Conservation (phyloP, 2,888 invertebrate genomes). For the Metopia argyrocephala region DNA sequence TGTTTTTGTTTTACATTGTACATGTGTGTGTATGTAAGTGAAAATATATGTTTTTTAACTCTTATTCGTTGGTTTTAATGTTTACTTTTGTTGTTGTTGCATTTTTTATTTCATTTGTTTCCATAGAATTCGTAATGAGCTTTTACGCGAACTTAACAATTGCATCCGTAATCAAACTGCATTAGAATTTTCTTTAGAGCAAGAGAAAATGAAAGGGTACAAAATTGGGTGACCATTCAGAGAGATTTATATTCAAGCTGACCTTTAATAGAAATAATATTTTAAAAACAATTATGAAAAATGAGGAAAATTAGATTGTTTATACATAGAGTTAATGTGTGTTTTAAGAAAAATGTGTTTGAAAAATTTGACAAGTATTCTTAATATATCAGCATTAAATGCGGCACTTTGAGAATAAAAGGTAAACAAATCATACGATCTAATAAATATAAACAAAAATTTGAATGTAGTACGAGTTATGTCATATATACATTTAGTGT, state of each 20-base stretch:
- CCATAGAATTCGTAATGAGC: slow-evolving; percentile 55
- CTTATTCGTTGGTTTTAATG: slow-evolving; percentile 21
- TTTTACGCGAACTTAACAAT: slow-evolving; percentile 58
- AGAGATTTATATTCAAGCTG: not conserved
- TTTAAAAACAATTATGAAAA: too few species aligned
- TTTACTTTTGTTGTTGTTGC: slow-evolving; percentile 1
- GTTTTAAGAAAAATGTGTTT: too few species aligned
- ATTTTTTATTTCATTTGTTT: slow-evolving; percentile 10
- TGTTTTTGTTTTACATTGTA: slow-evolving; percentile 1
- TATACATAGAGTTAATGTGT: too few species aligned
- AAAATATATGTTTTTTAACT: too few species aligned
- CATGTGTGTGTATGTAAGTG: not conserved
- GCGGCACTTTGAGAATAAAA: too few species aligned
- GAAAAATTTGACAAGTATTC: too few species aligned
- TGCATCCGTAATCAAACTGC: slow-evolving; percentile 51
- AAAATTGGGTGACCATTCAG: not conserved
- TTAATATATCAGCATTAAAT: too few species aligned
- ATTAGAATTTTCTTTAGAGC: slow-evolving; percentile 22
- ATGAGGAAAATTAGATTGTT: too few species aligned
- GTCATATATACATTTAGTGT: too few species aligned
- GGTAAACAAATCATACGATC: too few species aligned
- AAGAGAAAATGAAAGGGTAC: not conserved
- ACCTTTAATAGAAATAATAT: not conserved
- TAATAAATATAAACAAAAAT: too few species aligned
- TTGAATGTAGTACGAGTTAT: too few species aligned